phyloP scores from a whole-genome alignment of 2,888 invertebrate genomes.

The Halocaridina rubra region DNA sequence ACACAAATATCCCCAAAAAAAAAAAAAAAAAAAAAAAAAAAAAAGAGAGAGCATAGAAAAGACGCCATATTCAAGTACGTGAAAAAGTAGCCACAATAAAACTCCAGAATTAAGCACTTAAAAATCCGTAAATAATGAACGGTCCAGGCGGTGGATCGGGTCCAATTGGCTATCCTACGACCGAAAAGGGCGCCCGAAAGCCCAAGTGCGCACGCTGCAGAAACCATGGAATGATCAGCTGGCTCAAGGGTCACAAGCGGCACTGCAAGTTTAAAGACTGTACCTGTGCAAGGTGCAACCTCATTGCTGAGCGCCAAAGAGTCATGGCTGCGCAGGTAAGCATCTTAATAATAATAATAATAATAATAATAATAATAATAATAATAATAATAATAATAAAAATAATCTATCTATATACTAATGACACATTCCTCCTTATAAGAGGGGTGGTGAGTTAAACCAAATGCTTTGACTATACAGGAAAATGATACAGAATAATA shows the following conservation, averaged over 20 bases:
- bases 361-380: background rate
- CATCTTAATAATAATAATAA: background rate
- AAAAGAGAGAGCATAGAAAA: too few species aligned
- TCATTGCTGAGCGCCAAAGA: constrained; percentile 85
- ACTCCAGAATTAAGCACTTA: background rate
- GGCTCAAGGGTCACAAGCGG: constrained; percentile 93
- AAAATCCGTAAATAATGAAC: constrained; percentile 9
- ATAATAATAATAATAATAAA: background rate
- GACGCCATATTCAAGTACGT: too few species aligned
- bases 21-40: background rate
- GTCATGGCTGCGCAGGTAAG: constrained; percentile 96
- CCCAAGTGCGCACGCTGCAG: constrained; percentile 93
- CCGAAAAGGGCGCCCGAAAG: constrained; percentile 75
- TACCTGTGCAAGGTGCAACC: constrained; percentile 91
- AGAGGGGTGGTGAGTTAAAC: too few species aligned
- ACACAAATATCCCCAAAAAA: background rate
- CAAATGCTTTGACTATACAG: too few species aligned
- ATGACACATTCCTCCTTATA: too few species aligned
- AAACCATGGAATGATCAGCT: constrained; percentile 95
- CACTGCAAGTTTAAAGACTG: constrained; percentile 93
- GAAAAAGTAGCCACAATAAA: too few species aligned
- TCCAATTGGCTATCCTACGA: constrained; percentile 51
- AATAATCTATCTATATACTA: too few species aligned
- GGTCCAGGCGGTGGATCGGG: constrained; percentile 30
- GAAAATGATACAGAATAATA: too few species aligned